phyloP scores from a whole-genome alignment of 2,797 vertebrate genomes.

The Aldrovandia affinis region DNA sequence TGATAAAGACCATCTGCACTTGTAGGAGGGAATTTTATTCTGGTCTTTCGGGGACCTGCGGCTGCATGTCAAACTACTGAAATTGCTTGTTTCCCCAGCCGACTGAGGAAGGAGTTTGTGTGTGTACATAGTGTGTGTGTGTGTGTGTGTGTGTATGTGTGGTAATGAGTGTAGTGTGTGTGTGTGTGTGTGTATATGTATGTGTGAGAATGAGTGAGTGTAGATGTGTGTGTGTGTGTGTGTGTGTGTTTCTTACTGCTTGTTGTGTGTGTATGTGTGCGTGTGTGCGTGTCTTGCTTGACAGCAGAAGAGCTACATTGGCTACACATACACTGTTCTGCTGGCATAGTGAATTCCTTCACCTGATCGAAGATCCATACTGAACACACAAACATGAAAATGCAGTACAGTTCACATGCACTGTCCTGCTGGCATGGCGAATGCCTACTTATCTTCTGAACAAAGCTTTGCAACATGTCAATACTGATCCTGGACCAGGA shows the following conservation, averaged over 20 bases:
- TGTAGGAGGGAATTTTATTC: neutral
- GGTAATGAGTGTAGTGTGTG: constrained; percentile 26
- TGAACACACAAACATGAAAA: too few species aligned
- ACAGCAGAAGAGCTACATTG: too few species aligned
- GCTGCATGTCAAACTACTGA: neutral
- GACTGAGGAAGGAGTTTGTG: constrained; percentile 1
- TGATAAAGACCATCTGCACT: neutral
- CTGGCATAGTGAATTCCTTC: too few species aligned
- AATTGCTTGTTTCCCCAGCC: neutral
- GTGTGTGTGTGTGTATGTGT: constrained; percentile 34
- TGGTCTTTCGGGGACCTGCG: neutral
- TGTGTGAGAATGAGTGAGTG: constrained; percentile 46
- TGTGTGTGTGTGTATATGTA: constrained; percentile 16
- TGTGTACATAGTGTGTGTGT: constrained; percentile 40
- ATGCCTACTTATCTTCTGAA: too few species aligned
- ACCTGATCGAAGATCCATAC: too few species aligned
- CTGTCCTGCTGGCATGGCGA: too few species aligned
- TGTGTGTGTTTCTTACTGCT: too few species aligned
- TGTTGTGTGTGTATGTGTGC: constrained; percentile 44
- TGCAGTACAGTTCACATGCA: too few species aligned
- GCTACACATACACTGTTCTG: too few species aligned
- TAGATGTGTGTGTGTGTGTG: constrained; percentile 36
- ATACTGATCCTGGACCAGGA: too few species aligned
- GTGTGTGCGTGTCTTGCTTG: neutral
- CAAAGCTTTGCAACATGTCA: too few species aligned